These are phyloP conservation scores for Drosophila atroscutellata DNA, from an alignment of 2,888 invertebrate species.

Conservation along the genomic window DNA sequence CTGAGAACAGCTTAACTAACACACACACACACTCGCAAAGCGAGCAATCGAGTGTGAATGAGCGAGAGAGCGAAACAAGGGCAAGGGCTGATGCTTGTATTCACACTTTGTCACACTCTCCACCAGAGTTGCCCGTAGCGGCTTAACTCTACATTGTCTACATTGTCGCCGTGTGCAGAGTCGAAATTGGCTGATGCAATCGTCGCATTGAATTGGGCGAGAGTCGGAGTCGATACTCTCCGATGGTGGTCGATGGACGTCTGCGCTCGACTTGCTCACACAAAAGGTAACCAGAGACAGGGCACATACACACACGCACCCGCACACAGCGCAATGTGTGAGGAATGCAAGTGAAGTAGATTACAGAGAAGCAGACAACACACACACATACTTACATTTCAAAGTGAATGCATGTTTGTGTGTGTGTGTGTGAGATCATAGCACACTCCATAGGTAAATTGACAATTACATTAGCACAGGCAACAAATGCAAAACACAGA, in stretches of 20 bases:
- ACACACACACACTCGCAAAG: conserved; percentile 1
- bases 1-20: conserved; percentile 14
- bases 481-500: background rate
- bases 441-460: conserved; percentile 56
- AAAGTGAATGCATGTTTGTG: background rate
- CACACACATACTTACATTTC: conserved; percentile 3
- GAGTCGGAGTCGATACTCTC: conserved; percentile 43
- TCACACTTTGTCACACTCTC: conserved; percentile 21
- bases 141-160: conserved; percentile 18
- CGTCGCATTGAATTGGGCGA: conserved; percentile 61
- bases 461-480: conserved; percentile 43
- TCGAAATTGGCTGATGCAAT: conserved; percentile 77
- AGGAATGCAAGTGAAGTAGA: conserved; percentile 64
- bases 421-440: conserved; percentile 5
- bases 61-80: conserved; percentile 30
- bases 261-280: conserved; percentile 62
- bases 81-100: conserved; percentile 53
- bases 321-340: conserved; percentile 22
- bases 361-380: conserved; percentile 26
- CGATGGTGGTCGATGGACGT: conserved; percentile 51
- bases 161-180: conserved; percentile 31
- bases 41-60: background rate
- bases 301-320: conserved; percentile 7
- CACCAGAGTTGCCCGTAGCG: background rate
- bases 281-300: conserved; percentile 46